These are phyloP conservation scores for Neodontobutis hainanensis DNA, from an alignment of 2,113 vertebrate genomes.

Conservation along the genomic window DNA sequence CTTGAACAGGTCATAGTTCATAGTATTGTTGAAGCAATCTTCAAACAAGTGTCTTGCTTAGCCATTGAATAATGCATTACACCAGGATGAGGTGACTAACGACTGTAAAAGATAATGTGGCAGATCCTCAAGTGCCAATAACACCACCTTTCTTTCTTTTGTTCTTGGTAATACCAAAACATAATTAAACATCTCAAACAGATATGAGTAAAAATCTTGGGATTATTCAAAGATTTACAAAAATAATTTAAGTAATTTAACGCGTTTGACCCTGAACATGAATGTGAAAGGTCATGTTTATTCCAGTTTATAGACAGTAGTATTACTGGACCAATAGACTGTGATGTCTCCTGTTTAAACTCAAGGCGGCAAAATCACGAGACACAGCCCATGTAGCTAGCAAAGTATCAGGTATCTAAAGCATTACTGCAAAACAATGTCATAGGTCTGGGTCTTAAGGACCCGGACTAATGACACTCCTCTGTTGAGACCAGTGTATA, in stretches of 20 bases:
- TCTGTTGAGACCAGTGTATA: neutral
- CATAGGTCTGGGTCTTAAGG: neutral
- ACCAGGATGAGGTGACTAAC: slow-evolving; percentile 50
- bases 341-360: neutral
- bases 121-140: slow-evolving; percentile 75
- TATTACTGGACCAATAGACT: slow-evolving; percentile 4
- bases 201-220: slow-evolving; percentile 35
- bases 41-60: slow-evolving; percentile 62
- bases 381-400: neutral
- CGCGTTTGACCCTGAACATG: slow-evolving; percentile 51
- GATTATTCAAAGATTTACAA: slow-evolving; percentile 28
- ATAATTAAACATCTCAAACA: slow-evolving; percentile 11
- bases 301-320: slow-evolving; percentile 50
- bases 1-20: slow-evolving; percentile 59
- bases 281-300: slow-evolving; percentile 66
- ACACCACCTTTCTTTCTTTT: slow-evolving; percentile 52
- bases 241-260: slow-evolving; percentile 16
- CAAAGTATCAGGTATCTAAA: neutral
- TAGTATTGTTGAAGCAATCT: slow-evolving; percentile 54
- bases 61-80: slow-evolving; percentile 51
- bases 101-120: slow-evolving; percentile 65
- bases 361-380: neutral
- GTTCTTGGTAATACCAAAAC: slow-evolving; percentile 38
- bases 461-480: too few species aligned
- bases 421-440: neutral